Evolutionary conservation across 2,888 invertebrate species (phyloP).

Genomic region (Polia nebulosa): DNA sequence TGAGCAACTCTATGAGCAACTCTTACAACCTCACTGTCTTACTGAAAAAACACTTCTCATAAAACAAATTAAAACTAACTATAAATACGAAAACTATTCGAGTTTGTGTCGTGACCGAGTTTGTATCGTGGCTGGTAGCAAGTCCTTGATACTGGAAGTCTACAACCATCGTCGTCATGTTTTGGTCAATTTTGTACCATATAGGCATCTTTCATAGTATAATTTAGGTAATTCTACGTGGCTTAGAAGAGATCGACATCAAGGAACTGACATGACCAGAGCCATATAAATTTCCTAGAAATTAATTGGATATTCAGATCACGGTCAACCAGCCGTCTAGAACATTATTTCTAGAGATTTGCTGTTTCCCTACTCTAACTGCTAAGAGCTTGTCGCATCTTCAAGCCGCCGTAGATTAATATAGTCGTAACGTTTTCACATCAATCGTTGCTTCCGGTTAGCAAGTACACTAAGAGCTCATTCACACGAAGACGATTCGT

Average conservation of each 20-base stretch:
- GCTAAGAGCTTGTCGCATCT: conserved; percentile 5
- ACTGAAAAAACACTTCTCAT: conserved; percentile 67
- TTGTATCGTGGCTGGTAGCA: conserved; percentile 49
- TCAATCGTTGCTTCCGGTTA: conserved; percentile 30
- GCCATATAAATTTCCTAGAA: conserved; percentile 26
- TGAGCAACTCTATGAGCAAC: conserved; percentile 78
- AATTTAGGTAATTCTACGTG: conserved; percentile 39
- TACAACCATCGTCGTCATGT: conserved; percentile 47
- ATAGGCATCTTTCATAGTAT: conserved; percentile 52
- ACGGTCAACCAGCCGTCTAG: background rate
- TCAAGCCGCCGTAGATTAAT: conserved; percentile 25
- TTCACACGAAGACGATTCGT: too few relatives aligned
- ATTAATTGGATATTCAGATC: conserved; percentile 10
- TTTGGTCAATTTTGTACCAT: conserved; percentile 66
- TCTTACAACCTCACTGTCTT: conserved; percentile 73
- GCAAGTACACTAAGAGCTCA: conserved; percentile 47
- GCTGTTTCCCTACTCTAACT: conserved; percentile 8
- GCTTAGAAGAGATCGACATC: conserved; percentile 33
- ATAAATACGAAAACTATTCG: conserved; percentile 83
- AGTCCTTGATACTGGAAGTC: conserved; percentile 48
- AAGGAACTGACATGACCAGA: conserved; percentile 36
- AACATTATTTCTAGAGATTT: background rate
- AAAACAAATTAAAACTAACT: conserved; percentile 71
- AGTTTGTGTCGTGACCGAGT: conserved; percentile 77
- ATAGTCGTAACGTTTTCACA: conserved; percentile 31